phyloP scores from a whole-genome alignment of 2,113 vertebrate genomes.

The Rhea americana region DNA sequence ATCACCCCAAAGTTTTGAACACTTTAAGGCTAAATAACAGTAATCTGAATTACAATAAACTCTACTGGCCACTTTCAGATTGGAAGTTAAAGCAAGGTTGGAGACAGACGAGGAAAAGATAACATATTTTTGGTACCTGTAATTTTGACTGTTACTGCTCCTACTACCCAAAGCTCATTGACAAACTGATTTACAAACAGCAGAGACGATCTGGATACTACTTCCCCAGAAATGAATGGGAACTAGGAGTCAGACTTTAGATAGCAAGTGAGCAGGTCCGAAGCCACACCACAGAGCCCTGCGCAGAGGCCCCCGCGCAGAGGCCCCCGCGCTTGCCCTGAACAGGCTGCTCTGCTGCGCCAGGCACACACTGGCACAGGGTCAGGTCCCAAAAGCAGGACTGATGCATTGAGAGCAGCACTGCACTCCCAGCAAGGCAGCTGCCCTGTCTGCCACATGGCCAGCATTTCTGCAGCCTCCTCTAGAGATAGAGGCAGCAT shows the following conservation, averaged over 20 bases:
- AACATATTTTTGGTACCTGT: fast-evolving
- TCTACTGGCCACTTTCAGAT: background rate
- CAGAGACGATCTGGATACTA: background rate
- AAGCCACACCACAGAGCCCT: no score
- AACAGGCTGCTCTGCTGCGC: no score
- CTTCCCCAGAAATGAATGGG: background rate
- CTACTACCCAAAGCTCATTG: fast-evolving
- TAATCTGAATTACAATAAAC: background rate
- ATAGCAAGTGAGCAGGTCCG: no score
- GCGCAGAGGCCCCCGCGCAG: background rate
- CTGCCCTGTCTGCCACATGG: no score
- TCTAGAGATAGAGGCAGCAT: no score
- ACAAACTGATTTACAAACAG: fast-evolving
- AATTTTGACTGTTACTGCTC: background rate
- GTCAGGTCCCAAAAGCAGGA: no score
- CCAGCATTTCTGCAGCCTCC: no score
- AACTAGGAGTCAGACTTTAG: background rate
- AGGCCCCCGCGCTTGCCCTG: background rate
- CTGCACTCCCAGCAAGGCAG: no score
- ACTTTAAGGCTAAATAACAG: background rate
- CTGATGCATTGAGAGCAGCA: no score
- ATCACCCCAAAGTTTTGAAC: background rate
- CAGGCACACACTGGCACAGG: no score
- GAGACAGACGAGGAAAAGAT: background rate
- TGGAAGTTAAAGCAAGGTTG: background rate